Conservation (phyloP, 2,113 vertebrate species). For the Paradisaea rubra region DNA sequence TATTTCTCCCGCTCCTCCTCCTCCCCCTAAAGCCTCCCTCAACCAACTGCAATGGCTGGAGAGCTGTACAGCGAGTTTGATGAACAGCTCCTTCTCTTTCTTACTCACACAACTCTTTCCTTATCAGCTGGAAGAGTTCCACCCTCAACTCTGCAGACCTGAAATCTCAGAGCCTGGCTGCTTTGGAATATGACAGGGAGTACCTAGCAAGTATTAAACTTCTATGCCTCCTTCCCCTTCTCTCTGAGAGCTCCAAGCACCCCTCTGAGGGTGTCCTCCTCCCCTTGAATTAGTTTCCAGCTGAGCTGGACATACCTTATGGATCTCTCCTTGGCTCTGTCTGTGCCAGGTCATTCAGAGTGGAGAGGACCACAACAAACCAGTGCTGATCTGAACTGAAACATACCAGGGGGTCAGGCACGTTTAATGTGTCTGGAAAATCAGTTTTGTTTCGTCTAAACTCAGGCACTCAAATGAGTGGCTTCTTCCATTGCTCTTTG, state of each 20-base stretch:
- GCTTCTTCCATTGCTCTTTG: background rate
- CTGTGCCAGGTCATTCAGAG: background rate
- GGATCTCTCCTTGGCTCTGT: background rate
- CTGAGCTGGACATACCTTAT: background rate
- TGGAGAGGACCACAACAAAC: background rate
- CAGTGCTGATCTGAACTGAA: background rate
- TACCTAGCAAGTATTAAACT: background rate
- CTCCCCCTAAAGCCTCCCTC: constrained; percentile 47
- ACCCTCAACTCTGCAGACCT: background rate
- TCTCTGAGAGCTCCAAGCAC: background rate
- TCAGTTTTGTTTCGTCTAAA: background rate
- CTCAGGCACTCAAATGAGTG: background rate
- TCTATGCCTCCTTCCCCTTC: background rate
- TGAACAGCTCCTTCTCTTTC: background rate
- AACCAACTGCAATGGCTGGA: constrained; percentile 26
- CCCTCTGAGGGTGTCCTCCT: background rate
- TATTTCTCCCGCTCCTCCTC: constrained; percentile 49
- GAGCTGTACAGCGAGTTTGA: background rate
- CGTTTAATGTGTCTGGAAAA: background rate
- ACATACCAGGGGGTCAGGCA: background rate
- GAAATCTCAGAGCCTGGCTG: background rate
- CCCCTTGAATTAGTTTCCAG: background rate
- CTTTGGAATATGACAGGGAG: background rate
- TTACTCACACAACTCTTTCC: background rate
- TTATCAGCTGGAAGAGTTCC: background rate